Conservation (phyloP, 2,797 vertebrate species). For the Catharus ustulatus region DNA sequence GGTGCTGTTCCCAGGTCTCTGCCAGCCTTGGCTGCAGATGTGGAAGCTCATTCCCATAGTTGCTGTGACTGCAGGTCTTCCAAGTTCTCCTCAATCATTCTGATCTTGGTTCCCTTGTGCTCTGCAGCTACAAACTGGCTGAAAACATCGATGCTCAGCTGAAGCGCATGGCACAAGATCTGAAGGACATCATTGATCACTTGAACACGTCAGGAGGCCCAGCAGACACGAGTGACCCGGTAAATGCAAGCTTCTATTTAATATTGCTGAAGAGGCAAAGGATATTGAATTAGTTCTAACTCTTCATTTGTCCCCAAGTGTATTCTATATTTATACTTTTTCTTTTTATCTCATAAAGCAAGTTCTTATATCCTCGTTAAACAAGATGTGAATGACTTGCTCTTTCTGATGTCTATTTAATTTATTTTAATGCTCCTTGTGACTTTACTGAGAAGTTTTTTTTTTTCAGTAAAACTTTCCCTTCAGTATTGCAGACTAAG, state of each 20-base stretch:
- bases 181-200: slow-evolving; percentile 87
- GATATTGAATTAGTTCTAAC: not conserved
- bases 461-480: not conserved
- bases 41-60: not conserved
- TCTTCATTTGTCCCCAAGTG: not conserved
- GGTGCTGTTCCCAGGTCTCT: not conserved
- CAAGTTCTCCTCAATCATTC: fast-evolving
- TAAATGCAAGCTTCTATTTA: slow-evolving; percentile 58
- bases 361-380: no score
- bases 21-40: not conserved
- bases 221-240: slow-evolving; percentile 84
- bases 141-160: slow-evolving; percentile 90
- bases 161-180: slow-evolving; percentile 91
- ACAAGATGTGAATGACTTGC: not conserved
- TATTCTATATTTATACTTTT: not conserved
- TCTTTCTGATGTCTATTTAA: not conserved
- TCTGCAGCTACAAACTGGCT: slow-evolving; percentile 86
- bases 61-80: not conserved
- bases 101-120: not conserved
- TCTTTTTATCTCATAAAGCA: no score
- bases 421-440: no score
- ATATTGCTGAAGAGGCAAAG: not conserved
- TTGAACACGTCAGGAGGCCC: slow-evolving; percentile 86
- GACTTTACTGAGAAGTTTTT: no score
- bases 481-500: not conserved